These are phyloP conservation scores for Drosophila navojoa DNA, from an alignment of 1,140 invertebrate genomes.

Conservation along the genomic window DNA sequence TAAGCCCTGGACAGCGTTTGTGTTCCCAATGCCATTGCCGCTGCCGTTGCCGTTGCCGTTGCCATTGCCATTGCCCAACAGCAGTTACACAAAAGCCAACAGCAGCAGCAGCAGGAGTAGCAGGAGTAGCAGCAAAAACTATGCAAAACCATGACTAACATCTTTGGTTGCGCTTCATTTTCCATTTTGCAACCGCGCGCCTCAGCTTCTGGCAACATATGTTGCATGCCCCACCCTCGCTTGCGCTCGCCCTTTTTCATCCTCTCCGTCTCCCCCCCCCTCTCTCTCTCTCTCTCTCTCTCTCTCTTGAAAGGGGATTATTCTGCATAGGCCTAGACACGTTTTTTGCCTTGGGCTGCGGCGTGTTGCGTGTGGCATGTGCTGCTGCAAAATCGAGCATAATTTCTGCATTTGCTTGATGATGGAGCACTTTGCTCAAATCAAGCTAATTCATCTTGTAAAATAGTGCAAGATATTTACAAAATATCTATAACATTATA, in stretches of 20 bases:
- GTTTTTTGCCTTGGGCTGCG: constrained; percentile 30
- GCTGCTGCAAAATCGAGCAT: constrained; percentile 61
- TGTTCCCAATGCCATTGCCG: neutral
- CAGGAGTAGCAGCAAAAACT: constrained; percentile 59
- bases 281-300: neutral
- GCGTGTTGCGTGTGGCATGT: constrained; percentile 25
- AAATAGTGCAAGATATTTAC: constrained; percentile 48
- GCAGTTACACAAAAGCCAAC: constrained; percentile 17
- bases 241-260: neutral
- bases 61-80: constrained; percentile 39
- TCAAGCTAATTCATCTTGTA: constrained; percentile 38
- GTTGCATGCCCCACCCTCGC: constrained; percentile 51
- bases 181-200: constrained; percentile 51
- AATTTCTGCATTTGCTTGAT: constrained; percentile 75
- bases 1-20: constrained; percentile 67
- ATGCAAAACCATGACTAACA: constrained; percentile 83
- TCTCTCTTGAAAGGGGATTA: constrained; percentile 2
- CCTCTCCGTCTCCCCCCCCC: neutral
- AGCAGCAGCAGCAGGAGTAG: neutral
- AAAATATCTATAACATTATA: constrained; percentile 22
- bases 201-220: constrained; percentile 68
- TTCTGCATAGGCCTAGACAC: constrained; percentile 49
- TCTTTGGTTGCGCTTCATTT: constrained; percentile 79
- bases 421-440: constrained; percentile 60
- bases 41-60: neutral